Percentiles rank a stretch among this genome's conserved stretches.
Evolutionary conservation across 1,140 invertebrate species (phyloP).

Genomic region (Drosophila varians): DNA sequence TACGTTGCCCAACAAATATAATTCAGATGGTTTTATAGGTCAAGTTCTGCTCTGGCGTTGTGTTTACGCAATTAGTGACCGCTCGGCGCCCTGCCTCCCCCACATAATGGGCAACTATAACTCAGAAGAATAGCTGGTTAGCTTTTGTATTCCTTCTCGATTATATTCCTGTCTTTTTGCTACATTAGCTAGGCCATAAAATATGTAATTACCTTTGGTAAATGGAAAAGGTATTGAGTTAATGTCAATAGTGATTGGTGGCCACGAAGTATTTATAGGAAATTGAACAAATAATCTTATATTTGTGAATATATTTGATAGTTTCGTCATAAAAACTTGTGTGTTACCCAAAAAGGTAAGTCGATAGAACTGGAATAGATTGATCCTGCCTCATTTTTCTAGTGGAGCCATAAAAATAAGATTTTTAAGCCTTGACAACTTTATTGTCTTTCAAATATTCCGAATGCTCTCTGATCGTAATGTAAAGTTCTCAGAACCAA

Average conservation of each 20-base stretch:
- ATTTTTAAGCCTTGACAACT: slow-evolving; percentile 2
- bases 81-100: slow-evolving; percentile 2
- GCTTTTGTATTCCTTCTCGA: slow-evolving; percentile 4
- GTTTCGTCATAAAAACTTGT: too few relatives aligned
- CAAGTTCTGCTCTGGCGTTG: slow-evolving; percentile 64
- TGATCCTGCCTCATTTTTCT: background rate
- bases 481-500: slow-evolving; percentile 33
- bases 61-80: slow-evolving; percentile 56
- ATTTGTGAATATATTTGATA: too few relatives aligned
- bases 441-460: slow-evolving; percentile 14
- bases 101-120: slow-evolving; percentile 54
- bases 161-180: slow-evolving; percentile 18
- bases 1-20: slow-evolving; percentile 46
- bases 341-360: too few relatives aligned
- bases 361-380: background rate
- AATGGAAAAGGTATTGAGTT: slow-evolving; percentile 6
- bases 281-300: too few relatives aligned
- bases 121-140: slow-evolving; percentile 44
- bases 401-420: slow-evolving; percentile 1
- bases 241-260: background rate
- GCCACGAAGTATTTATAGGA: background rate
- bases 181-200: slow-evolving; percentile 49
- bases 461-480: slow-evolving; percentile 14
- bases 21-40: slow-evolving; percentile 62
- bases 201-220: slow-evolving; percentile 18